phyloP scores from a whole-genome alignment of 2,888 invertebrate species.

The Zeuzera pyrina region DNA sequence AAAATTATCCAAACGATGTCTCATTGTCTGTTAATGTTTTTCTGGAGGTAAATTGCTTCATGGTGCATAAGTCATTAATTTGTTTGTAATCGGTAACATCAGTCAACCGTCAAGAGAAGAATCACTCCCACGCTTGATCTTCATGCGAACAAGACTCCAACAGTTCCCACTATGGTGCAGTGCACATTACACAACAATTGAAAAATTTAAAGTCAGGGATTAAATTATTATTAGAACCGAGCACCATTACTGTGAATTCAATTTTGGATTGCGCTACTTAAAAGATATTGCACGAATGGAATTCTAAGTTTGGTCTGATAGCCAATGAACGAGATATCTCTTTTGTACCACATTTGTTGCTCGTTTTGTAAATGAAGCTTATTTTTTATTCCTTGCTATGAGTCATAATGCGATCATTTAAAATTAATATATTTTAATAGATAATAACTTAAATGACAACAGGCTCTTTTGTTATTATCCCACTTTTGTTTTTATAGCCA shows the following conservation, averaged over 20 bases:
- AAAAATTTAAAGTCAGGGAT: conserved; percentile 36
- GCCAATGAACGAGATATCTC: conserved; percentile 7
- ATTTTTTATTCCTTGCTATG: too few species aligned
- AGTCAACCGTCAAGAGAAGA: conserved; percentile 54
- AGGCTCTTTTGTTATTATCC: too few species aligned
- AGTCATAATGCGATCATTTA: too few species aligned
- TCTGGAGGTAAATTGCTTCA: conserved; percentile 31
- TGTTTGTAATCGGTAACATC: conserved; percentile 60
- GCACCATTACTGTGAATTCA: conserved; percentile 21
- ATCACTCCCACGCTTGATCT: conserved; percentile 49
- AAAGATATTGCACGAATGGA: conserved; percentile 20
- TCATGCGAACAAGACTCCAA: conserved; percentile 27
- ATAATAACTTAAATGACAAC: too few species aligned
- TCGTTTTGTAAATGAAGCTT: too few species aligned
- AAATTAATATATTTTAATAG: too few species aligned
- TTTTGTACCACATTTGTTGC: too few species aligned
- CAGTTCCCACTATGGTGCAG: conserved; percentile 33
- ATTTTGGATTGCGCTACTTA: conserved; percentile 15
- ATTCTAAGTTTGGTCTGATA: conserved; percentile 27
- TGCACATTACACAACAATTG: conserved; percentile 33
- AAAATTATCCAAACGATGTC: conserved; percentile 29
- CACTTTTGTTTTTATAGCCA: too few species aligned
- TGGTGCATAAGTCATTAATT: conserved; percentile 39
- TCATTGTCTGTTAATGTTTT: conserved; percentile 29
- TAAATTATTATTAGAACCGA: conserved; percentile 8